Evolutionary conservation across 2,888 invertebrate genomes (phyloP), one percentile per base, ranked within the genome.

Genomic region (Zygothrica quintamaculata): DNA sequence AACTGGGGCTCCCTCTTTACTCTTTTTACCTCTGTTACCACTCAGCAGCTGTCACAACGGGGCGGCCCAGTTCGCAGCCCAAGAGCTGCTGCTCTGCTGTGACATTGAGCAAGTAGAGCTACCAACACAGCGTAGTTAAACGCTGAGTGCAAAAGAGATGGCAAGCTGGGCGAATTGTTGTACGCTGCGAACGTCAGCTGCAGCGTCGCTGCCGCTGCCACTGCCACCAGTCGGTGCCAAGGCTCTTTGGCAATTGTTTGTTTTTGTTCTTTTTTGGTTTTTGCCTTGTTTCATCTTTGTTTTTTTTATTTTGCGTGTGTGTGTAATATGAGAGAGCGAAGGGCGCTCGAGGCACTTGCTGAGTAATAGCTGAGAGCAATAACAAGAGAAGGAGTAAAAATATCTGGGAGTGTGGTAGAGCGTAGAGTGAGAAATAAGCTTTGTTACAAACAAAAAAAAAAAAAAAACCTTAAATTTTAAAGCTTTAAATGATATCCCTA

Each of bases 191-290:
- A 15, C 51, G 57, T 29, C 52, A 52, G 46, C 68, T 64, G 72
- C 61, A 53, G 43, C 76, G 74, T 70, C 61, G 76, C 65, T 22
- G 56, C 47, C 25, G 59, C 78, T 84, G 84, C 47, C 25, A 52
- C 78, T 84, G 84, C 66, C 74, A 53, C 44, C 52, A 68, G 77
- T 77, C 68, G 84, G 85, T 86, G 80, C 86, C 80, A 86, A 85
- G 86, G 86, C 80, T 81, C 71, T 86, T 86, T 81, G 65, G 56
- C 71, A 59, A 66, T 84, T 84, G 75, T 84, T 84, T 79, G 80
- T 81, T 84, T 74, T 79, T 84, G 69, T 77, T 81, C 65, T 80
- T 79, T 48, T 68, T 44, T 44, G 8, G 26, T n/a, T 8, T n/a
- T n/a, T n/a, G n/a, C n/a, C n/a, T n/a, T n/a, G n/a, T n/a, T n/a